Conservation (phyloP, 1,140 invertebrate species). For the Pantala flavescens region DNA sequence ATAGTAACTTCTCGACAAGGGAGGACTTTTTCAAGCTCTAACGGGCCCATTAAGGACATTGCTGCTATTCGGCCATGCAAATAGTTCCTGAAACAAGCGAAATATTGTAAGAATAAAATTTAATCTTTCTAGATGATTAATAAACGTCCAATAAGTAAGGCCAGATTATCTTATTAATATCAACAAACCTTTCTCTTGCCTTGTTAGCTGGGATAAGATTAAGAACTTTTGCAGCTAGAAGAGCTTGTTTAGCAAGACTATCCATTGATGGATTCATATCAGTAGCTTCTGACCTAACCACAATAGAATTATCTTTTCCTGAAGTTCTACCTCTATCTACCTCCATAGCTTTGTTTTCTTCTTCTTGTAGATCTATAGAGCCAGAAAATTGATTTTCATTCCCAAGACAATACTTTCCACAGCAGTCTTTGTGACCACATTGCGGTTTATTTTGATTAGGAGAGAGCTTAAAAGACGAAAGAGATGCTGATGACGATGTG, state of each 20-base stretch:
- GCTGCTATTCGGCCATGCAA: conserved; percentile 65
- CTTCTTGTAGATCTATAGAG: too few relatives aligned
- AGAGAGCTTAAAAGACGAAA: neutral
- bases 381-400: too few relatives aligned
- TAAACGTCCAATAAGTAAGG: neutral
- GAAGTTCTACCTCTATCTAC: neutral
- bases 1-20: conserved; percentile 74
- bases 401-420: too few relatives aligned
- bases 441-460: neutral
- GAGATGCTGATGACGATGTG: neutral
- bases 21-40: conserved; percentile 75
- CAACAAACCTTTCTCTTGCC: conserved; percentile 55
- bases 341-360: neutral
- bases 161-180: neutral
- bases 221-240: conserved; percentile 64
- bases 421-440: too few relatives aligned
- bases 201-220: conserved; percentile 68
- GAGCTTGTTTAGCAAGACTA: conserved; percentile 56
- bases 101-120: conserved; percentile 10
- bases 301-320: neutral
- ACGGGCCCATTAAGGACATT: conserved; percentile 65
- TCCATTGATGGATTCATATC: conserved; percentile 43
- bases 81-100: conserved; percentile 49
- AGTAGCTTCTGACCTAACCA: neutral
- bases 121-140: neutral